phyloP scores from a whole-genome alignment of 1,140 invertebrate genomes.

The Drosophila simulans region DNA sequence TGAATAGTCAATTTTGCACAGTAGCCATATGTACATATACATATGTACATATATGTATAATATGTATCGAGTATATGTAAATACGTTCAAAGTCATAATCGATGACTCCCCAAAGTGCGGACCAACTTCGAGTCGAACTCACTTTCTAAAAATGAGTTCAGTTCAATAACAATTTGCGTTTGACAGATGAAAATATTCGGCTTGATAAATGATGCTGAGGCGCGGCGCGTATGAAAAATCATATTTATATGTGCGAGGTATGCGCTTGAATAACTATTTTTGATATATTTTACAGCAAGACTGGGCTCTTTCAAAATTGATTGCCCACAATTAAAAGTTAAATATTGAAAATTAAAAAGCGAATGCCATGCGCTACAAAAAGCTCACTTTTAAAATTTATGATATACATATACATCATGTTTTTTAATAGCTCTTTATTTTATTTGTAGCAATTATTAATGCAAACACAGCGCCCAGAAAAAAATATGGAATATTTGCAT shows the following conservation, averaged over 20 bases:
- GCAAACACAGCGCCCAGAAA: constrained; percentile 50
- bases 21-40: constrained; percentile 42
- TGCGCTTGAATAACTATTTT: constrained; percentile 54
- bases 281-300: constrained; percentile 64
- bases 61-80: constrained; percentile 11
- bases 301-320: constrained; percentile 65
- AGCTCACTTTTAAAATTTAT: constrained; percentile 33
- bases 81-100: constrained; percentile 60
- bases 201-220: constrained; percentile 73
- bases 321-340: constrained; percentile 81
- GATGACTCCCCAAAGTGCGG: constrained; percentile 53
- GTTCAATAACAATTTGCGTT: constrained; percentile 59
- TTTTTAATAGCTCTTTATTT: constrained; percentile 75
- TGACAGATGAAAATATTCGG: constrained; percentile 62
- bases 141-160: constrained; percentile 82
- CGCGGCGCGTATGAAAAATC: constrained; percentile 31
- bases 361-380: constrained; percentile 42
- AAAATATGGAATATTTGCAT: constrained; percentile 47
- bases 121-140: constrained; percentile 45
- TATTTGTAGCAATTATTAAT: constrained; percentile 82
- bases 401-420: constrained; percentile 25
- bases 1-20: constrained; percentile 69
- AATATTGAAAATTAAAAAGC: constrained; percentile 80
- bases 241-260: neutral
- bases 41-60: neutral